Percentiles rank a stretch among this genome's conserved stretches.
phyloP scores from a whole-genome alignment of 2,797 vertebrate genomes.

The Parotocinclus haroldoi region DNA sequence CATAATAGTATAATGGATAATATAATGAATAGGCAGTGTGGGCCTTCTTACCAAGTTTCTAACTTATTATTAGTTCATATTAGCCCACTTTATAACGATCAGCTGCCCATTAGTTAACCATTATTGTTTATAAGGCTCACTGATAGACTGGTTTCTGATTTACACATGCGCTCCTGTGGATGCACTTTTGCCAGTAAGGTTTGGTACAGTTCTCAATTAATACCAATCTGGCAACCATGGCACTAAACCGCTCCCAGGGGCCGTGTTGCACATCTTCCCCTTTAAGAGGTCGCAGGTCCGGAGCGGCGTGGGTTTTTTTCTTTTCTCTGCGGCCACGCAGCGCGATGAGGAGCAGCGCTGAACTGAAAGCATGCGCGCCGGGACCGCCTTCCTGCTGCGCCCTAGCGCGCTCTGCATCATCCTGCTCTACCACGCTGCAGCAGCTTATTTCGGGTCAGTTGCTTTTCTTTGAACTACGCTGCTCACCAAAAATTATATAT shows the following conservation, averaged over 20 bases:
- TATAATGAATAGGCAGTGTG: no score
- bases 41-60: no score
- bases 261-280: conserved; percentile 54
- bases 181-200: neutral
- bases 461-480: conserved; percentile 30
- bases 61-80: no score
- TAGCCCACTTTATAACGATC: no score
- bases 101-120: no score
- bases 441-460: conserved; percentile 78
- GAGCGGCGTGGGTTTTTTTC: conserved; percentile 66
- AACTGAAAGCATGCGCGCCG: conserved; percentile 85
- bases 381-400: conserved; percentile 77
- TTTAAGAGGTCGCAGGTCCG: conserved; percentile 68
- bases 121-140: no score
- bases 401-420: conserved; percentile 14
- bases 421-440: conserved; percentile 72
- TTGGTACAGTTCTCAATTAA: no score
- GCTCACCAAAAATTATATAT: no score
- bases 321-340: conserved; percentile 72
- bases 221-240: conserved; percentile 17
- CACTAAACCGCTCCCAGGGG: conserved; percentile 14
- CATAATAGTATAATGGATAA: no score
- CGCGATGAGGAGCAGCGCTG: conserved; percentile 81
- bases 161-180: neutral
- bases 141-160: no score